Conservation (phyloP, 2,113 vertebrate genomes). For the Scolopax mira region DNA sequence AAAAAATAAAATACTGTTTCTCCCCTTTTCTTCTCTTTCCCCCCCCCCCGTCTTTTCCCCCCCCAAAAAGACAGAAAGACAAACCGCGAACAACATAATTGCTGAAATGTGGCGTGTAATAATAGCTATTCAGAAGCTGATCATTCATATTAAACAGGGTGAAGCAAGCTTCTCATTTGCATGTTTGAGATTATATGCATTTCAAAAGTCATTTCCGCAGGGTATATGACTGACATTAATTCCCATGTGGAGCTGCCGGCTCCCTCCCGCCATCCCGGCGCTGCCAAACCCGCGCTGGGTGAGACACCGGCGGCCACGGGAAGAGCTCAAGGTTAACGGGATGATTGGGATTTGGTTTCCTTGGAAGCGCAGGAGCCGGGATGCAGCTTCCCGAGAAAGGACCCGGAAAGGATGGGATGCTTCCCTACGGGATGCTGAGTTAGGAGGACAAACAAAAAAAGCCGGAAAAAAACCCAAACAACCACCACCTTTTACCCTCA, state of each 20-base stretch:
- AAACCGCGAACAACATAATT: conserved; percentile 95
- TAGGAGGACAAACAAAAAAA: not conserved
- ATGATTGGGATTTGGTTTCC: not conserved
- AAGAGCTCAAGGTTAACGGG: conserved; percentile 33
- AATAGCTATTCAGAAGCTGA: conserved; percentile 97
- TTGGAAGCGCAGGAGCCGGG: not conserved
- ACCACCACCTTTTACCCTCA: not conserved
- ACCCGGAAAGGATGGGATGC: not conserved
- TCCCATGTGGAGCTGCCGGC: conserved; percentile 83
- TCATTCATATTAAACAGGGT: conserved; percentile 99
- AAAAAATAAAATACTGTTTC: not conserved
- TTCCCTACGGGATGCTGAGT: accelerated
- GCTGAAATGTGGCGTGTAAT: conserved; percentile 97
- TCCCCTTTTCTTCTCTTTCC: not conserved
- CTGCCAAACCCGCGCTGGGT: conserved; percentile 47
- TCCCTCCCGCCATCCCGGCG: conserved; percentile 80
- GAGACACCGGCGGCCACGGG: not conserved
- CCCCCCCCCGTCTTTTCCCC: not conserved
- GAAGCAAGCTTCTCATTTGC: conserved; percentile 98
- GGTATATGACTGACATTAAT: conserved; percentile 97
- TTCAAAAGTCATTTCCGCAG: conserved; percentile 99
- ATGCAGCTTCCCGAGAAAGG: not conserved
- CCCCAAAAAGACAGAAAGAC: conserved; percentile 75
- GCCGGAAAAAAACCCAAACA: not conserved
- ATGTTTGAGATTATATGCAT: conserved; percentile 99